Evolutionary conservation across 2,113 vertebrate genomes (phyloP).

Genomic region (Vidua macroura): DNA sequence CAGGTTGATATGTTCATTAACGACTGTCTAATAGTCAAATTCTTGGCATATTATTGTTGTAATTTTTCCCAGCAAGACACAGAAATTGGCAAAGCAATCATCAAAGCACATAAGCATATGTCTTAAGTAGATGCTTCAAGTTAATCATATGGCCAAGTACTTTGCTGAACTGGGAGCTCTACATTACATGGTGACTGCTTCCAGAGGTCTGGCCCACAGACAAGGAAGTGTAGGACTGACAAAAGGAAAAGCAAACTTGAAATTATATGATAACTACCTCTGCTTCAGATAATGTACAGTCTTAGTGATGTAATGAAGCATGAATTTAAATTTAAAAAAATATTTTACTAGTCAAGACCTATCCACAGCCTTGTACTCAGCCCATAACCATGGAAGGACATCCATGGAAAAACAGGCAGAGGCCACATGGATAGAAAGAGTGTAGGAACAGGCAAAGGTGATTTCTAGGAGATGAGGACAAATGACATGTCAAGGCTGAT

Average conservation of each 20-base stretch:
- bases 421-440: not conserved
- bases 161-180: not conserved
- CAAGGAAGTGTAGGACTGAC: not conserved
- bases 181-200: not conserved
- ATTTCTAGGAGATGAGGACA: not conserved
- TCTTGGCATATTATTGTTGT: not conserved
- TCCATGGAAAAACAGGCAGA: not conserved
- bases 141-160: not conserved
- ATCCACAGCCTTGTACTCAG: not conserved
- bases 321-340: not conserved
- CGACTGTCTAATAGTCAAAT: not conserved
- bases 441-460: not conserved
- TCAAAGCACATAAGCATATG: constrained; percentile 1
- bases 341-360: not conserved
- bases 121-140: not conserved
- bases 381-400: not conserved
- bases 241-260: not conserved
- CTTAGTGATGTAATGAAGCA: not conserved
- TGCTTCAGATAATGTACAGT: not conserved
- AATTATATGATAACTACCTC: not conserved
- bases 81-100: not conserved
- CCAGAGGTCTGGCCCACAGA: not conserved
- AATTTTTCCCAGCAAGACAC: not conserved
- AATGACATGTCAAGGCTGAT: not conserved
- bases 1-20: not conserved